phyloP scores from a whole-genome alignment of 2,797 vertebrate genomes.

The Meriones psammophilus region DNA sequence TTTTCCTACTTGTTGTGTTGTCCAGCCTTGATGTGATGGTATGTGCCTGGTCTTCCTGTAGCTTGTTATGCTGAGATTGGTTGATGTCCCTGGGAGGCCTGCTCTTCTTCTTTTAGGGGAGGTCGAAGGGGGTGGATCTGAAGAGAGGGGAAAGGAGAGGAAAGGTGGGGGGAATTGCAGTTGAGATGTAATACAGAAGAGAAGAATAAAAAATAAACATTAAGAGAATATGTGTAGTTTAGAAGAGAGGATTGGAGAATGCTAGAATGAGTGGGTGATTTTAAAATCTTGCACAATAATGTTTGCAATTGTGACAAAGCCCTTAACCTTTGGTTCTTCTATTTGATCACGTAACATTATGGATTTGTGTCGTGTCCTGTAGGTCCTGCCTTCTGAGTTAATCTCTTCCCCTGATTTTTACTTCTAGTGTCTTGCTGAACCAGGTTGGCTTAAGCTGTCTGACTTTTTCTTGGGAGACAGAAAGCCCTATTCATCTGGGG shows the following conservation, averaged over 20 bases:
- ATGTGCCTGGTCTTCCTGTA: not conserved
- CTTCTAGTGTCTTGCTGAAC: slow-evolving; percentile 27
- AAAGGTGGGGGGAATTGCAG: not conserved
- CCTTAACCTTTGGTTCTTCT: not conserved
- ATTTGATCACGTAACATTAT: not conserved
- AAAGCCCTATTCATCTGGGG: not conserved
- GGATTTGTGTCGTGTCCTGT: not conserved
- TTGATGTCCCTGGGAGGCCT: not conserved
- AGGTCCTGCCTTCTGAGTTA: not conserved
- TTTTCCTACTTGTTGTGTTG: not conserved
- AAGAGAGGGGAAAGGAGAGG: not conserved
- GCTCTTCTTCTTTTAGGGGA: not conserved
- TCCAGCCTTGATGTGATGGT: not conserved
- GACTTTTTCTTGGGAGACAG: not conserved
- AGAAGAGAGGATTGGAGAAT: slow-evolving; percentile 13
- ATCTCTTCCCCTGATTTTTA: slow-evolving; percentile 7
- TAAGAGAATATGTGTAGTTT: not conserved
- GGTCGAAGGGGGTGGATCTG: not conserved
- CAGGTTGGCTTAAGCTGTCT: not conserved
- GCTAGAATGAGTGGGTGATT: not conserved
- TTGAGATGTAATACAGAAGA: not conserved
- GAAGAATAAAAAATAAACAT: not conserved
- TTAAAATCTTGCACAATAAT: slow-evolving; percentile 25
- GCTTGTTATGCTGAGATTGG: not conserved
- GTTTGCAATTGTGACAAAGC: slow-evolving; percentile 43